These are phyloP conservation scores for Orthonychiurus folsomi DNA, from an alignment of 2,888 invertebrate species.

Conservation along the genomic window DNA sequence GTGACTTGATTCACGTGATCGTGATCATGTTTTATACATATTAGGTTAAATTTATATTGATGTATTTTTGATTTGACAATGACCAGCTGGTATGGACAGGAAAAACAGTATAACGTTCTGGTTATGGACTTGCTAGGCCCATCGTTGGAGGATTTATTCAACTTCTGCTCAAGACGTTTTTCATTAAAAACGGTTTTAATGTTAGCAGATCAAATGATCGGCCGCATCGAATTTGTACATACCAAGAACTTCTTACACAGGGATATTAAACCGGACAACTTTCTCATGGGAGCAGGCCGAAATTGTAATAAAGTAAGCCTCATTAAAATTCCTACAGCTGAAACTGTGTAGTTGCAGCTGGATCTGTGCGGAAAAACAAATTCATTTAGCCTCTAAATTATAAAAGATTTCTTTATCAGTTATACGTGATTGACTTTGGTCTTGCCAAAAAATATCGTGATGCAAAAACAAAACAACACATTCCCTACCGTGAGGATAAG, in stretches of 20 bases:
- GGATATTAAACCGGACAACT: constrained; percentile 95
- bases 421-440: constrained; percentile 97
- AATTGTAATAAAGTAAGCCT: constrained; percentile 75
- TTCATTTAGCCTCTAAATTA: background rate
- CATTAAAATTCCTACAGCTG: no score
- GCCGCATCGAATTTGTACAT: constrained; percentile 94
- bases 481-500: constrained; percentile 83
- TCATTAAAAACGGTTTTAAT: constrained; percentile 99
- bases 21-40: background rate
- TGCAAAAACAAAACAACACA: constrained; percentile 80
- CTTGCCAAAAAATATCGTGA: constrained; percentile 97
- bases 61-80: constrained; percentile 41
- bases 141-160: constrained; percentile 95
- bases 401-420: no score
- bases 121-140: constrained; percentile 99
- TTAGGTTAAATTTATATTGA: constrained; percentile 24
- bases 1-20: background rate
- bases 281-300: constrained; percentile 96
- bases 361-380: background rate
- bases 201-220: constrained; percentile 91
- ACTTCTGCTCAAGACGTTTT: constrained; percentile 96
- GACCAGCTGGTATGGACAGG: constrained; percentile 85
- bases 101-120: constrained; percentile 92
- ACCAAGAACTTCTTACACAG: constrained; percentile 98
- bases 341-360: no score